These are phyloP conservation scores for Chloropsis cyanopogon DNA, from an alignment of 2,113 vertebrate species.

Conservation along the genomic window DNA sequence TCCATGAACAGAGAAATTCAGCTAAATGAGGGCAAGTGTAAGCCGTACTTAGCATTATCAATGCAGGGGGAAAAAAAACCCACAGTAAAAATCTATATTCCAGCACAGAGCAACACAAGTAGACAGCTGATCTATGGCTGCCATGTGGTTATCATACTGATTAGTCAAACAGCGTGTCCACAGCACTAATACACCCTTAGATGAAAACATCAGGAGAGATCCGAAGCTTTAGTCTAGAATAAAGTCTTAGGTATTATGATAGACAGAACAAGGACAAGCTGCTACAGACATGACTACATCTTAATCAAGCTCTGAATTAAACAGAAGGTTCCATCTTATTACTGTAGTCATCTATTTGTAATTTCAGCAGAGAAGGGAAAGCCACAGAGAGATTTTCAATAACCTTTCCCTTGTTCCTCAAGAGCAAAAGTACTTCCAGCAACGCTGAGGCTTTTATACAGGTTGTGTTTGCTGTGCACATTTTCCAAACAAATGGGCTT, in stretches of 20 bases:
- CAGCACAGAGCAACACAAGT: not conserved
- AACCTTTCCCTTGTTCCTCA: not conserved
- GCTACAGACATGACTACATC: not conserved
- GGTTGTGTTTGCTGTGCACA: not conserved
- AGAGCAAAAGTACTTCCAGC: not conserved
- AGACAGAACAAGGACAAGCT: constrained; percentile 51
- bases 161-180: not conserved
- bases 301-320: constrained; percentile 51
- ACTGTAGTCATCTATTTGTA: not conserved
- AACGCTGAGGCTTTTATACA: not conserved
- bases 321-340: not conserved
- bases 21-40: constrained; percentile 17
- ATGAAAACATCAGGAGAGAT: not conserved
- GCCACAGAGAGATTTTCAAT: not conserved
- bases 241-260: not conserved
- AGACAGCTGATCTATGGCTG: not conserved
- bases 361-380: constrained; percentile 9
- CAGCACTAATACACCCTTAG: not conserved
- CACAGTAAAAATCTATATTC: not conserved
- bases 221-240: not conserved
- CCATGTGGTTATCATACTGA: not conserved
- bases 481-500: not conserved
- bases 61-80: not conserved
- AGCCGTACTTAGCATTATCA: not conserved
- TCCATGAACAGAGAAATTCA: constrained; percentile 13